These are phyloP conservation scores for Dryococelus australis DNA, from an alignment of 2,888 invertebrate genomes.

Conservation along the genomic window DNA sequence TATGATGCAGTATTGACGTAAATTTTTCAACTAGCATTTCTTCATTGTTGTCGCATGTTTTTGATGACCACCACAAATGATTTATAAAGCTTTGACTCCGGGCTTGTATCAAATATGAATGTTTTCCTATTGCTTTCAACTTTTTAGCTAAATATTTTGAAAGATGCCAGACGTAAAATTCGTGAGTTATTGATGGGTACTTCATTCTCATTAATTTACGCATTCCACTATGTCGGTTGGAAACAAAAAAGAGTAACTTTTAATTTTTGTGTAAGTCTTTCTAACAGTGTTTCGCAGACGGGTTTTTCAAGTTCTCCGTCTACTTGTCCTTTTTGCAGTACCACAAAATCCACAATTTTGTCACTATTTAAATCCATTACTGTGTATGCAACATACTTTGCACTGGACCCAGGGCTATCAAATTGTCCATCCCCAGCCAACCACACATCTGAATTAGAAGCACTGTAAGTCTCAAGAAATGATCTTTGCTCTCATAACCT, in stretches of 20 bases:
- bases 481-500: neutral
- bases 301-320: conserved; percentile 27
- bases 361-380: neutral
- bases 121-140: conserved; percentile 1
- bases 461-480: neutral
- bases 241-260: conserved; percentile 1
- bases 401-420: conserved; percentile 11
- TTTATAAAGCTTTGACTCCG: conserved; percentile 19
- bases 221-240: neutral
- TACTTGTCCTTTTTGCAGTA: conserved; percentile 27
- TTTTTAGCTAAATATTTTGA: conserved; percentile 26
- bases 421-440: conserved; percentile 21
- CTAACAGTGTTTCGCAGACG: neutral
- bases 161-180: conserved; percentile 22
- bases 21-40: conserved; percentile 5
- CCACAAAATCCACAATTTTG: conserved; percentile 20
- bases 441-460: neutral
- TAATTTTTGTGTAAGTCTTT: neutral
- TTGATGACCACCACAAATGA: conserved; percentile 20
- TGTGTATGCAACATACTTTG: conserved; percentile 21
- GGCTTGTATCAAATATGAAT: neutral
- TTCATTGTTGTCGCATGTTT: conserved; percentile 27
- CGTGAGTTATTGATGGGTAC: neutral
- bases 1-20: conserved; percentile 1
- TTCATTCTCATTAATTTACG: conserved; percentile 13